Base-by-base conservation (phyloP, 2,797 vertebrate species). In the Sebastolobus alascanus region DNA sequence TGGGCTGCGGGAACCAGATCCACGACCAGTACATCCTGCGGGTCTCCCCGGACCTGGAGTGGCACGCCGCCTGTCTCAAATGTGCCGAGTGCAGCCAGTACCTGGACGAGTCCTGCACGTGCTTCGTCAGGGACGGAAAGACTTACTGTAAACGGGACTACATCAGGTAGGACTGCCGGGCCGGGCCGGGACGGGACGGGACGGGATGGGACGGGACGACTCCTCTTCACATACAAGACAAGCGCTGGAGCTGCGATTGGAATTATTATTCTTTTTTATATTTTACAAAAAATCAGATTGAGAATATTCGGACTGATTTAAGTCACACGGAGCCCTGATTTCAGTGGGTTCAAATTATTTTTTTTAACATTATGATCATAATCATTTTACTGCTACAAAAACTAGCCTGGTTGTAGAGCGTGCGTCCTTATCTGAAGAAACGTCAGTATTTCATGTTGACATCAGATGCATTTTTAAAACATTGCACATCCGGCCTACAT, bases 111-210 rank as follows among this genome's bases (percentile, higher is more conserved):
- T 98, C 97, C 38, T 99, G 97, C 95, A 99, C 97, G 35, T 99
- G 98, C 95, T 99, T 99, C 95, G 98, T 99, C 89, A 93, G 98
- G 94, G 98, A 98, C 92, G 98, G 98, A 67, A 99, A 99, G 94
- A 98, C 98, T 79, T 98, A 98, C 95, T 98, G 98, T 93, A 99
- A 99, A 94, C 96, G 97, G 93, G 97, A 98, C 94, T 99, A 98
- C 92, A 97, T 98, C 97, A 97, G 98, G 98, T 99, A 97, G 79
- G 90, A 82, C 73, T 22, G 71, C 56, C 59, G 58, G 68, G 78
- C 56, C 73, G 70, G 73, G 14, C 40, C 14, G 40, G 40, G 29
- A 58, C 31, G 22, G 35, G 46, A 52, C 46, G 43, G 59, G 61
- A 22, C 55, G 61, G 79, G 72, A 81, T 59, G 25, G 58, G 61